phyloP scores from a whole-genome alignment of 2,113 vertebrate species.

The Setophaga petechia region DNA sequence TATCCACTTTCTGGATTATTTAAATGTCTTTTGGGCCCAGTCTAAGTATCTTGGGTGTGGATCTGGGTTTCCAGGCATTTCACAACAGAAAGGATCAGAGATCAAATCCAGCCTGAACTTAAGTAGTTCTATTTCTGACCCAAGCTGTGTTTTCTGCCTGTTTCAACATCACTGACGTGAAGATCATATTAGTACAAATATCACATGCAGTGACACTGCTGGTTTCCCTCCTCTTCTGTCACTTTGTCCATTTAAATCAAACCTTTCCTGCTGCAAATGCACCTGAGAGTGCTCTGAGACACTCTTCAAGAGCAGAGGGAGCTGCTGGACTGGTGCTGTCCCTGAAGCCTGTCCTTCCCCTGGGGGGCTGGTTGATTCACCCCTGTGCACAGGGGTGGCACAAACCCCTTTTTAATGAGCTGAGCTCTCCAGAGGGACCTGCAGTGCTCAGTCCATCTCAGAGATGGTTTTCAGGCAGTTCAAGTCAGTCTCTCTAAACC shows the following conservation, averaged over 20 bases:
- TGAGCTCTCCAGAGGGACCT: background rate
- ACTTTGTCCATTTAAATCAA: background rate
- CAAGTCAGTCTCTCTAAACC: background rate
- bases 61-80: background rate
- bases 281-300: background rate
- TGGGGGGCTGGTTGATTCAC: background rate
- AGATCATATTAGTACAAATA: background rate
- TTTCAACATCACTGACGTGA: background rate
- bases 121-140: background rate
- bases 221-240: background rate
- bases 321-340: background rate
- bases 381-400: background rate
- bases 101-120: background rate
- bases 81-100: background rate
- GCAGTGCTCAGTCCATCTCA: background rate
- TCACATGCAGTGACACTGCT: background rate
- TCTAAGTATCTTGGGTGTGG: background rate
- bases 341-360: background rate
- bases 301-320: background rate
- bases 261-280: background rate
- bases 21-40: background rate
- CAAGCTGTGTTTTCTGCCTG: background rate
- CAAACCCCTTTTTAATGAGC: background rate
- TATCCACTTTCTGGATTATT: background rate
- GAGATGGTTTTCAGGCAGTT: conserved; percentile 4